These are phyloP conservation scores for Plemyria rubiginata DNA, from an alignment of 2,888 invertebrate genomes.

Conservation along the genomic window DNA sequence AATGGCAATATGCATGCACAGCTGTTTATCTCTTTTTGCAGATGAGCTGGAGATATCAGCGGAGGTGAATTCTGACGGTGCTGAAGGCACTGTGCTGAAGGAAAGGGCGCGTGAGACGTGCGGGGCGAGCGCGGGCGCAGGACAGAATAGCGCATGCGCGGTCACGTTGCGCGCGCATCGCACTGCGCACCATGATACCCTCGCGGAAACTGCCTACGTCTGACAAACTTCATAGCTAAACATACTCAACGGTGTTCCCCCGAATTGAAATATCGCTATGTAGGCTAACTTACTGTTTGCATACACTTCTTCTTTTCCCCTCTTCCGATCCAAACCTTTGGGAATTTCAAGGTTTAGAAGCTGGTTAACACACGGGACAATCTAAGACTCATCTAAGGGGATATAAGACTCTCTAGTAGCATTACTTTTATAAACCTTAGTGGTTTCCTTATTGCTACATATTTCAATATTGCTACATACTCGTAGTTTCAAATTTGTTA, in stretches of 20 bases:
- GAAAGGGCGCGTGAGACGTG: slow-evolving; percentile 9
- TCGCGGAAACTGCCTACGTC: background rate
- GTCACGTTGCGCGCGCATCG: slow-evolving; percentile 3
- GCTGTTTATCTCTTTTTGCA: background rate
- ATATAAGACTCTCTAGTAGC: no score
- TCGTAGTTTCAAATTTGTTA: no score
- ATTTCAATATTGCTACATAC: no score
- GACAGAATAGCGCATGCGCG: background rate
- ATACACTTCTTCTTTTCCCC: no score
- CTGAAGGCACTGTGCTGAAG: slow-evolving; percentile 5
- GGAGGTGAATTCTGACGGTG: slow-evolving; percentile 17
- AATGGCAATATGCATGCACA: no score
- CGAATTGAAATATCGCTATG: background rate
- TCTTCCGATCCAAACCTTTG: no score
- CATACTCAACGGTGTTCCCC: background rate
- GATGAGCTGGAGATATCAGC: slow-evolving; percentile 29
- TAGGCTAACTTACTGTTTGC: background rate
- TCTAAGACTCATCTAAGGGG: no score
- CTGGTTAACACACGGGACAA: no score
- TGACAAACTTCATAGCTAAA: background rate
- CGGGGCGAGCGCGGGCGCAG: background rate
- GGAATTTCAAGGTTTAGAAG: no score
- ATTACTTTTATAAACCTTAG: no score
- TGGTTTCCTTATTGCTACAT: no score
- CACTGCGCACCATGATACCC: slow-evolving; percentile 1